Evolutionary conservation across 2,888 invertebrate genomes (phyloP), one percentile per base, ranked within the genome.

Genomic region (Drosophila robusta): DNA sequence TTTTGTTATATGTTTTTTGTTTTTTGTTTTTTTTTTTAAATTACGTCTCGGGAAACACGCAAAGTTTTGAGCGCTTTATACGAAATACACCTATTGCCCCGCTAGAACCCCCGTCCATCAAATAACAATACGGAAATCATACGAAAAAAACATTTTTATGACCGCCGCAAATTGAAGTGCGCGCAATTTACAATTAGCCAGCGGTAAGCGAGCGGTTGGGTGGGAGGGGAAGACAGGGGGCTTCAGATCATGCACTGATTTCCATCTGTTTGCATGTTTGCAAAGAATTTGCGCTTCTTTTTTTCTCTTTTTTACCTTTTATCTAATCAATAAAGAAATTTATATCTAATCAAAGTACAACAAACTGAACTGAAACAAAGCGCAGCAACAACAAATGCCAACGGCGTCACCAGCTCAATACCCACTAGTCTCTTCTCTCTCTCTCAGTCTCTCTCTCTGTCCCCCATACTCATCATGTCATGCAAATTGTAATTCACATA

Each of bases 321-420:
- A 89, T 89, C 89, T 89, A 89, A 89, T 89, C 89, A 89, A 89
- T 89, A 83, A 80, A 80, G 78, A 85, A 85, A 85, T 89, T 79
- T 88, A 87, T 88, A 88, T 88, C 88, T 90, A 87, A 88, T 88
- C 88, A 89, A 84, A 65, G 71, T 71, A 71, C 73, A 74, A 57
- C 67, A 58, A 63, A 34, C 54, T 42, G 22, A 61, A 60, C 22
- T 47, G 18, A 57, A 67, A 50, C 56, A 58, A 69, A 72, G 45
- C 42, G 38, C 41, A 61, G 51, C 56, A 67, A 57, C 45, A 61
- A 74, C 56, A 61, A 51, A 63, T 63, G 45, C 18, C 41, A 50
- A 38, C 42, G 12, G 47, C 63, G 55, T 55, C 76, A 73, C 61
- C 65, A 57, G 57, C 49, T 22, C 18, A 42, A 39, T 24, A 46